These are phyloP conservation scores for Rhombomys opimus DNA, from an alignment of 2,113 vertebrate genomes.

Conservation along the genomic window DNA sequence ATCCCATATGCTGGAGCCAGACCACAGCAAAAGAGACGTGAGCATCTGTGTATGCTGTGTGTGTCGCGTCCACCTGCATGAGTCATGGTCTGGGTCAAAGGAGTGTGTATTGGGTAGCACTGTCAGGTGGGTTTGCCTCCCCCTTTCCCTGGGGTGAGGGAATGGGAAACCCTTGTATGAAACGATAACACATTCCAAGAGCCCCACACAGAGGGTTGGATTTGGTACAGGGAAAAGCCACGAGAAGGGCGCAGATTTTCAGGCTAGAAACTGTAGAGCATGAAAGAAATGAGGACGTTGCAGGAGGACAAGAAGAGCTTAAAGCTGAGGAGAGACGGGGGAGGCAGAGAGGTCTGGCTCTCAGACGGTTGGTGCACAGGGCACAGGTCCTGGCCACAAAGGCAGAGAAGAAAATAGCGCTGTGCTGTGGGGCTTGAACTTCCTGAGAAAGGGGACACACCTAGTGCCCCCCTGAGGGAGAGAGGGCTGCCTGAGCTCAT, in stretches of 20 bases:
- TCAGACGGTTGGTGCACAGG: background rate
- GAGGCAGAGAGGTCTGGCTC: background rate
- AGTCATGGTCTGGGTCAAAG: background rate
- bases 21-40: background rate
- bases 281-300: background rate
- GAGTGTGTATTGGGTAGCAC: background rate
- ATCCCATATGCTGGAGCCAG: background rate
- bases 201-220: background rate
- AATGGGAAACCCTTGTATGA: background rate
- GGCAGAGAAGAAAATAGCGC: background rate
- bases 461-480: no score
- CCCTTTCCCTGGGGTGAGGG: background rate
- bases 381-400: background rate
- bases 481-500: background rate
- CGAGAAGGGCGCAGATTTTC: background rate
- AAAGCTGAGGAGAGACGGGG: no score
- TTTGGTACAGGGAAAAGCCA: background rate
- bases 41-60: background rate
- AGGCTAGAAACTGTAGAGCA: background rate
- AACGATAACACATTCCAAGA: background rate
- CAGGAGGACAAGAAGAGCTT: background rate
- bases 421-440: background rate
- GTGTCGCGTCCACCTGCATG: background rate
- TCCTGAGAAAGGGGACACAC: background rate
- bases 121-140: background rate